phyloP scores from a whole-genome alignment of 2,113 vertebrate species.

The Pelusios castaneus region DNA sequence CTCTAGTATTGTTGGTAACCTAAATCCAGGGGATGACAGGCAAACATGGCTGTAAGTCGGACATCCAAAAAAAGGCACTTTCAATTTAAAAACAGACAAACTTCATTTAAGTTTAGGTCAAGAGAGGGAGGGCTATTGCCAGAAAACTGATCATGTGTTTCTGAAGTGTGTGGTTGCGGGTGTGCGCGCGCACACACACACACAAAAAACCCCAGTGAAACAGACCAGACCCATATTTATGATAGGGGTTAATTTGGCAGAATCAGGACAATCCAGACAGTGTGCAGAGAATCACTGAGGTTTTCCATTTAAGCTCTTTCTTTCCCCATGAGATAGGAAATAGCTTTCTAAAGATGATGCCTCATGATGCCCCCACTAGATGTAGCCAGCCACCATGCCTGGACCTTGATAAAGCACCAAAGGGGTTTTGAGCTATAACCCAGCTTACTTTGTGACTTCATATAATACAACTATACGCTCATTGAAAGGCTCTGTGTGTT shows the following conservation, averaged over 20 bases:
- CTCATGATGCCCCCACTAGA: neutral
- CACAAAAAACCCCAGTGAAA: neutral
- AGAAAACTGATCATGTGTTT: neutral
- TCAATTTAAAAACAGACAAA: neutral
- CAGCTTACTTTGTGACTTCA: constrained; percentile 45
- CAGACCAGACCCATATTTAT: neutral
- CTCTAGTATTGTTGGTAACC: neutral
- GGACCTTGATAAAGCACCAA: constrained; percentile 40
- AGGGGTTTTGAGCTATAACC: constrained; percentile 51
- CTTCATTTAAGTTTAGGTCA: neutral
- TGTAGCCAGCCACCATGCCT: constrained; percentile 7
- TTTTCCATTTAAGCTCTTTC: neutral
- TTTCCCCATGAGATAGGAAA: neutral
- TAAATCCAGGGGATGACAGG: neutral
- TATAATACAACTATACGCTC: neutral
- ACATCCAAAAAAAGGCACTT: neutral
- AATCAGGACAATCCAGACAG: neutral
- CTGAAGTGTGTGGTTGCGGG: neutral
- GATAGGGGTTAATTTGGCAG: neutral
- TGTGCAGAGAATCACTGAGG: neutral
- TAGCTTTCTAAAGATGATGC: neutral
- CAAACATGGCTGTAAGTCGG: neutral
- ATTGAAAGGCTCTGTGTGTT: constrained; percentile 12
- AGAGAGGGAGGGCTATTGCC: no score
- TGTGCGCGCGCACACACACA: neutral